Conservation (phyloP, 2,113 vertebrate genomes). For the Seriola dumerili region DNA sequence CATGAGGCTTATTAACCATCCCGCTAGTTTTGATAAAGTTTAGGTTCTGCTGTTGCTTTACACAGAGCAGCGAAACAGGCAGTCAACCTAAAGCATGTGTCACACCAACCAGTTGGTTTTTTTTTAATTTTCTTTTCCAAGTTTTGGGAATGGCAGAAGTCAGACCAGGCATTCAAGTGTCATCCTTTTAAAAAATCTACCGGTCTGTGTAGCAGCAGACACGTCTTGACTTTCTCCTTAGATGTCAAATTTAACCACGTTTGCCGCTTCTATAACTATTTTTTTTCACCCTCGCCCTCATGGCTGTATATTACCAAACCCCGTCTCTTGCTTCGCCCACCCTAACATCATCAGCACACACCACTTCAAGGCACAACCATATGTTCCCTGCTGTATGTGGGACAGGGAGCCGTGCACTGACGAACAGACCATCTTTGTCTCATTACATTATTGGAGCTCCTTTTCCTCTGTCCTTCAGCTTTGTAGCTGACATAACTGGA, state of each 20-base stretch:
- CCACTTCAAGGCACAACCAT: conserved; percentile 54
- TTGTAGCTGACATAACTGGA: neutral
- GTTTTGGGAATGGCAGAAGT: neutral
- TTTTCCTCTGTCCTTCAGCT: conserved; percentile 17
- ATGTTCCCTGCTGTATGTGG: neutral
- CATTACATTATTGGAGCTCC: neutral
- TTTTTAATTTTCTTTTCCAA: neutral
- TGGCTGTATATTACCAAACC: neutral
- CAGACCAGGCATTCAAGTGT: neutral
- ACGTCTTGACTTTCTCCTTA: neutral
- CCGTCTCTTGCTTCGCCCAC: neutral
- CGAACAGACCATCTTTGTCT: neutral
- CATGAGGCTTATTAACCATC: neutral
- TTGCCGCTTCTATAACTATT: neutral
- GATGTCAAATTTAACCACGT: neutral
- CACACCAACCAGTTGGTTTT: neutral
- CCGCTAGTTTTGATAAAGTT: neutral
- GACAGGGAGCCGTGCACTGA: neutral
- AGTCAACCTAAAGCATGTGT: neutral
- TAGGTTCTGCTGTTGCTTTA: conserved; percentile 7
- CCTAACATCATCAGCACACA: neutral
- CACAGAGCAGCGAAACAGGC: neutral
- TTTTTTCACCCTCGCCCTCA: neutral
- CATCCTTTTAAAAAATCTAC: neutral
- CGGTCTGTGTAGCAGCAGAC: neutral